These are phyloP conservation scores for Mystacornis crossleyi DNA, from an alignment of 2,113 vertebrate genomes.

Conservation along the genomic window DNA sequence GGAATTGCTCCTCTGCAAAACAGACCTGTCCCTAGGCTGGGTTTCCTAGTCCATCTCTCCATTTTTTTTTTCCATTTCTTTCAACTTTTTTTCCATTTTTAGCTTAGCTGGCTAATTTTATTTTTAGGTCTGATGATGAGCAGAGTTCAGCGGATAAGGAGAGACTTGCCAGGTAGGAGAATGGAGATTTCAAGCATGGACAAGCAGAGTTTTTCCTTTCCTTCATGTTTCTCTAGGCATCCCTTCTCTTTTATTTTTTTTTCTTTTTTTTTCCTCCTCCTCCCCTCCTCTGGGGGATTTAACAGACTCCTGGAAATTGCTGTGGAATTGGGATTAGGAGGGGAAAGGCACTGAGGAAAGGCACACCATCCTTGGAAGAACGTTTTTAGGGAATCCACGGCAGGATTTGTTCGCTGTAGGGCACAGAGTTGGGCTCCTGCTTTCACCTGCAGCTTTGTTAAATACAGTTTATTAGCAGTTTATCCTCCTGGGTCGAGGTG, in stretches of 20 bases:
- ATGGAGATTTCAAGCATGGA: slow-evolving; percentile 73
- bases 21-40: background rate
- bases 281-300: slow-evolving; percentile 33
- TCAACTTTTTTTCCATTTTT: slow-evolving; percentile 59
- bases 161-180: slow-evolving; percentile 90
- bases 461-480: too few species aligned
- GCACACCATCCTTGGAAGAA: background rate
- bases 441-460: background rate
- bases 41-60: background rate
- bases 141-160: slow-evolving; percentile 93
- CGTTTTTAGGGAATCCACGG: background rate
- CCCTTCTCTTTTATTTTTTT: background rate
- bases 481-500: background rate
- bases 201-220: slow-evolving; percentile 55
- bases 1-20: background rate
- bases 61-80: slow-evolving; percentile 4
- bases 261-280: background rate
- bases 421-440: background rate
- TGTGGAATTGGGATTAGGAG: background rate
- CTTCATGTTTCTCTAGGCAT: slow-evolving; percentile 42
- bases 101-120: slow-evolving; percentile 86
- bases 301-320: slow-evolving; percentile 6
- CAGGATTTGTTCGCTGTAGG: background rate
- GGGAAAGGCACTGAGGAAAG: background rate
- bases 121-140: slow-evolving; percentile 92